These are phyloP conservation scores for Ligdia adustata DNA, from an alignment of 2,888 invertebrate genomes.

Conservation along the genomic window DNA sequence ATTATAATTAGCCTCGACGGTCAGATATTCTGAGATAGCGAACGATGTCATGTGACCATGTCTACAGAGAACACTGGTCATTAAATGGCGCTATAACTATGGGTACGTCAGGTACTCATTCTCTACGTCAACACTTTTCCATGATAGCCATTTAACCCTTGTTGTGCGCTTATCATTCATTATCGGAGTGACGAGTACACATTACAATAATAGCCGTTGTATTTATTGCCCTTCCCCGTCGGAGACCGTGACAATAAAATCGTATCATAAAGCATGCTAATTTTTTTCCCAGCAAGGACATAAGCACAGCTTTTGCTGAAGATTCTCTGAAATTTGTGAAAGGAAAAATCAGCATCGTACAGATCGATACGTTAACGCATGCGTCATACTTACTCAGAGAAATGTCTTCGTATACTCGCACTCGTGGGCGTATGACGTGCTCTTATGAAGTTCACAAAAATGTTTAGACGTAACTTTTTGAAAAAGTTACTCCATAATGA, in stretches of 20 bases:
- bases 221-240: slow-evolving; percentile 31
- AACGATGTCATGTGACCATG: slow-evolving; percentile 68
- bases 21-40: slow-evolving; percentile 75
- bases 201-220: slow-evolving; percentile 27
- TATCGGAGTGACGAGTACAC: slow-evolving; percentile 1
- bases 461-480: slow-evolving; percentile 6
- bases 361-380: slow-evolving; percentile 81
- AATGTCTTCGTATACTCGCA: slow-evolving; percentile 44
- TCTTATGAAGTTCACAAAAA: slow-evolving; percentile 24
- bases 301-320: background rate
- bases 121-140: slow-evolving; percentile 14
- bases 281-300: slow-evolving; percentile 3
- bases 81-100: slow-evolving; percentile 29
- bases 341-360: slow-evolving; percentile 59
- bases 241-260: slow-evolving; percentile 12
- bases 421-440: slow-evolving; percentile 54
- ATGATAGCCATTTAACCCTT: slow-evolving; percentile 12
- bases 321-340: slow-evolving; percentile 39
- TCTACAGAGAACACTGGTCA: slow-evolving; percentile 45
- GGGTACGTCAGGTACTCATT: slow-evolving; percentile 7
- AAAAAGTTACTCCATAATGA: background rate
- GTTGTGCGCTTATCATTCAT: slow-evolving; percentile 13
- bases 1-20: slow-evolving; percentile 74
- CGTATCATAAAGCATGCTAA: slow-evolving; percentile 9
- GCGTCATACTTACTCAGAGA: slow-evolving; percentile 62